phyloP scores from a whole-genome alignment of 1,140 invertebrate species.

The Achroia grisella region DNA sequence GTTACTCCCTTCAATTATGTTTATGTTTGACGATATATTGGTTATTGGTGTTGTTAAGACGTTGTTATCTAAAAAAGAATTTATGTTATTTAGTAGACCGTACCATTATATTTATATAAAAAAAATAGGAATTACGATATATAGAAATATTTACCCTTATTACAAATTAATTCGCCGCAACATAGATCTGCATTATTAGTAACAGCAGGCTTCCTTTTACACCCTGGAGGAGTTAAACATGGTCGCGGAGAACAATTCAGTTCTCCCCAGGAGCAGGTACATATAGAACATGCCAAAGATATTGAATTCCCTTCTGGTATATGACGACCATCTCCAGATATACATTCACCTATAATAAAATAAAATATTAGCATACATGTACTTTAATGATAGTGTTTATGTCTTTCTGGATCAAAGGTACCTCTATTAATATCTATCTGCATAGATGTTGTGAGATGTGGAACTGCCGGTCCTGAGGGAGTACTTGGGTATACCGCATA shows the following conservation, averaged over 20 bases:
- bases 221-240: conserved; percentile 30
- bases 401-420: conserved; percentile 6
- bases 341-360: conserved; percentile 36
- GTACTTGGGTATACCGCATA: conserved; percentile 73
- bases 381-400: too few species aligned
- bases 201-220: conserved; percentile 21
- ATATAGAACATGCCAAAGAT: conserved; percentile 37
- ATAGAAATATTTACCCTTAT: conserved; percentile 32
- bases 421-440: conserved; percentile 47
- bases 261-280: conserved; percentile 39
- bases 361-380: not conserved
- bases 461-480: conserved; percentile 27
- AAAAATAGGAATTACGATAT: too few species aligned
- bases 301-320: conserved; percentile 39
- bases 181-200: conserved; percentile 28
- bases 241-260: conserved; percentile 36
- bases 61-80: conserved; percentile 27
- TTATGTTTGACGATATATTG: conserved; percentile 8
- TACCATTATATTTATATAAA: too few species aligned
- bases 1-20: conserved; percentile 10
- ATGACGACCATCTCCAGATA: conserved; percentile 34
- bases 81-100: too few species aligned
- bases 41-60: conserved; percentile 18
- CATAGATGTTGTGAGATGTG: conserved; percentile 61
- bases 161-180: conserved; percentile 52